Base-by-base conservation (phyloP, 2,113 vertebrate species). In the Shinisaurus crocodilurus region DNA sequence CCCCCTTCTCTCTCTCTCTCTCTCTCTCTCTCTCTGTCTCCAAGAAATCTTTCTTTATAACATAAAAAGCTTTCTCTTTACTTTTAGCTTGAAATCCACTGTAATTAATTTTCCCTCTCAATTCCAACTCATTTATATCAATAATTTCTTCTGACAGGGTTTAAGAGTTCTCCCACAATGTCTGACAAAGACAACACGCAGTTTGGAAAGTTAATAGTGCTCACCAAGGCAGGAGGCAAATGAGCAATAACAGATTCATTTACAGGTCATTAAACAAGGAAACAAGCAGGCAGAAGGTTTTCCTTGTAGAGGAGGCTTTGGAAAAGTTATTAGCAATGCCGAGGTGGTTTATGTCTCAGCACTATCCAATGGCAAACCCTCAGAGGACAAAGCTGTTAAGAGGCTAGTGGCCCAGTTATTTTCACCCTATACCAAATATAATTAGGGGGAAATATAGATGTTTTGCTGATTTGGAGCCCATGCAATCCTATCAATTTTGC, bases 111-210 rank as follows among this genome's bases (percentile, higher is more conserved):
- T 92, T 93, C 80, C 89, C 60, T 20, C 20, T 91, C 86, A 75
- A 9, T 91, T 92, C 88, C 83, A 86, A 54, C 70, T 82, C 92
- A 95, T 93, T 69, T 83, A 3, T 92, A 94, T 92, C 92, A 92
- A 92, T 94, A 94, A 96, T 92, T 80, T 91, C 60, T 81, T 34
- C 57, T 93, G 93, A 89, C 93, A 96, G 92, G 79, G 90, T 92
- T 94, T 85, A 91, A 88, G 93, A 90, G n/a, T 45, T 95, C 67
- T 67, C 85, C 92, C 90, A 87, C 29, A 89, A 86, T 0, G n/a
- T 25, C 45, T 89, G 85, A 93, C 87, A 95, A 92, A 95, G 86
- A 80, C 82, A 92, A 67, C 93, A 88, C 40, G 81, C 77, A 54
- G 54, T 88, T 93, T 82, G 91, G 91, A 63, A 92, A 93, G 89